Evolutionary conservation across 2,113 vertebrate genomes (phyloP).

Genomic region (Myiagra hebetior): DNA sequence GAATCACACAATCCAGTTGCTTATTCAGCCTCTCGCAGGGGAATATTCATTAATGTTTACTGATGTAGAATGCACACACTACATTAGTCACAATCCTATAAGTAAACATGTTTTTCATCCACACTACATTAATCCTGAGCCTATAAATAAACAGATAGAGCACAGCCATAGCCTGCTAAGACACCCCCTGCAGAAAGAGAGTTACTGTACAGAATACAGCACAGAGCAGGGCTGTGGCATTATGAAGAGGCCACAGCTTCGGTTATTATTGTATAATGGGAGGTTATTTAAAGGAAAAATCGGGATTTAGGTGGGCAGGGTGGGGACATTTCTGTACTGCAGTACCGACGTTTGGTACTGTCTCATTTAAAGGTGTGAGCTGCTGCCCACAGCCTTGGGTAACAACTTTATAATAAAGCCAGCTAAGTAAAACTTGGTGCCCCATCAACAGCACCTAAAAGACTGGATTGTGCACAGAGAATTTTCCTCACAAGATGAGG

Average conservation of each 20-base stretch:
- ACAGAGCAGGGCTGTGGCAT: not conserved
- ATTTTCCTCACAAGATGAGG: not conserved
- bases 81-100: constrained; percentile 61
- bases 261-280: not conserved
- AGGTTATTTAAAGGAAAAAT: not conserved
- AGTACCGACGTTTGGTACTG: not conserved
- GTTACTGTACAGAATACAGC: not conserved
- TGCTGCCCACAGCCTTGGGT: not conserved
- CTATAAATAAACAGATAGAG: constrained; percentile 49
- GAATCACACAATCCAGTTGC: not conserved
- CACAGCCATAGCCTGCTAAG: not conserved
- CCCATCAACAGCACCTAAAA: not conserved
- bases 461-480: not conserved
- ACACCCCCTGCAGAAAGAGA: not conserved
- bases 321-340: not conserved
- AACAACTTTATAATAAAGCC: not conserved
- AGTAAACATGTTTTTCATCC: constrained; percentile 54
- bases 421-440: not conserved
- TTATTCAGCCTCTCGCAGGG: not conserved
- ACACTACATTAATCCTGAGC: constrained; percentile 57
- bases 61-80: constrained; percentile 46
- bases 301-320: not conserved
- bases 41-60: constrained; percentile 49
- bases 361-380: not conserved
- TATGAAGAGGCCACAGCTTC: not conserved